phyloP scores from a whole-genome alignment of 2,888 invertebrate genomes.

The Penaeus monodon region DNA sequence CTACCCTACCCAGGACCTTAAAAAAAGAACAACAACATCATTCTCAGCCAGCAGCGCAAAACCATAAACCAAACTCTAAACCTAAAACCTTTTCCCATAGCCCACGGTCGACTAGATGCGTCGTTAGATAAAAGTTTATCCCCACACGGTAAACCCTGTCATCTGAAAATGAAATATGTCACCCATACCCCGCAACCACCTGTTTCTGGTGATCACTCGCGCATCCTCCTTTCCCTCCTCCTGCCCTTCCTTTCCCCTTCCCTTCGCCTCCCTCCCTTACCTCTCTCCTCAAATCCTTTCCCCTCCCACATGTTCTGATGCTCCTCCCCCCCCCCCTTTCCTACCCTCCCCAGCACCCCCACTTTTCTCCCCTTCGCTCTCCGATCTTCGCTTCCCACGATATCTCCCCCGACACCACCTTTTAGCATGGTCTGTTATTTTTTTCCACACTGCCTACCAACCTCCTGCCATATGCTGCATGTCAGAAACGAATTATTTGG shows the following conservation, averaged over 20 bases:
- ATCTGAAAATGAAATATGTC: conserved; percentile 44
- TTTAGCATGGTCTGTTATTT: too few relatives aligned
- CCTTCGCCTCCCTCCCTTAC: neutral
- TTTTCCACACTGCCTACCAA: too few relatives aligned
- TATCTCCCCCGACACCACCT: neutral
- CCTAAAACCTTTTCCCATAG: conserved; percentile 22
- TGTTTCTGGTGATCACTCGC: conserved; percentile 24
- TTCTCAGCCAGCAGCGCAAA: conserved; percentile 12
- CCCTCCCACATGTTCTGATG: neutral
- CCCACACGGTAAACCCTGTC: conserved; percentile 32
- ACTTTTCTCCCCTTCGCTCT: neutral
- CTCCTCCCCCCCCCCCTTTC: neutral
- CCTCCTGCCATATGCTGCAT: too few relatives aligned
- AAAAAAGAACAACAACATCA: neutral
- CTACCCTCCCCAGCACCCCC: neutral
- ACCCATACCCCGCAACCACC: conserved; percentile 35
- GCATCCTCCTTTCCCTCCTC: neutral
- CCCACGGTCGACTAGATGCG: conserved; percentile 35
- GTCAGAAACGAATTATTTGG: too few relatives aligned
- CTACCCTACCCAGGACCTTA: neutral
- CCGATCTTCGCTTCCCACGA: neutral
- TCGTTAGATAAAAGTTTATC: conserved; percentile 35
- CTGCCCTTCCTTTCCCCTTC: neutral
- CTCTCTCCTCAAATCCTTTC: neutral
- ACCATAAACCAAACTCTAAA: conserved; percentile 15